These are phyloP conservation scores for Menura novaehollandiae DNA, from an alignment of 2,113 vertebrate genomes.

Conservation along the genomic window DNA sequence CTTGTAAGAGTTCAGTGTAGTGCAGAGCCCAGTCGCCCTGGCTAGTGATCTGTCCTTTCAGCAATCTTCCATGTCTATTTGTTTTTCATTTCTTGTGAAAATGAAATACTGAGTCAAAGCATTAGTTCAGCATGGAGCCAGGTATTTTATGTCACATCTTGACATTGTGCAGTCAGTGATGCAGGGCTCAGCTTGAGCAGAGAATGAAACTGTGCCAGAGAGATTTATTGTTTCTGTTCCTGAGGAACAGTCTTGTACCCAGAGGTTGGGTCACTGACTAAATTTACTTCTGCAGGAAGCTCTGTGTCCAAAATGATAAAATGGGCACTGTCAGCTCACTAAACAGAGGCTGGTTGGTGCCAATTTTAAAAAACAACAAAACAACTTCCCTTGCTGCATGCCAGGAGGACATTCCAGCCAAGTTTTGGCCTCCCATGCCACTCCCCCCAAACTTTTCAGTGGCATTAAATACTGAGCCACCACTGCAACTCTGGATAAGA, in stretches of 20 bases:
- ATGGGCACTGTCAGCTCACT: not conserved
- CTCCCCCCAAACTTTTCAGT: not conserved
- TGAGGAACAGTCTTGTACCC: not conserved
- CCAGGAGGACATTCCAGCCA: not conserved
- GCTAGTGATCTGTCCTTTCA: not conserved
- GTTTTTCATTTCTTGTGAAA: constrained; percentile 13
- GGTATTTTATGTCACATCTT: not conserved
- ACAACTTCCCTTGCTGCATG: not conserved
- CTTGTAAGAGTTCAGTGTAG: not conserved
- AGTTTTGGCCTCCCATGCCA: not conserved
- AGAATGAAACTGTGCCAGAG: not conserved
- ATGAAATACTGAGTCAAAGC: not conserved
- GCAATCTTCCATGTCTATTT: not conserved
- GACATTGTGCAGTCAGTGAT: not conserved
- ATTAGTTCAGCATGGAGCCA: not conserved
- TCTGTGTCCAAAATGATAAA: not conserved
- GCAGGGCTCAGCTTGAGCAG: not conserved
- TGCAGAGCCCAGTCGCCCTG: not conserved
- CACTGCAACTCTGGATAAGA: not conserved
- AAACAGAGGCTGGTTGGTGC: not conserved
- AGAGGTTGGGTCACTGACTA: not conserved
- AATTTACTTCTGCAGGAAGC: not conserved
- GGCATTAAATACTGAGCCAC: not conserved
- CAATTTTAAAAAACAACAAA: not conserved
- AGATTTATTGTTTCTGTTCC: not conserved